Evolutionary conservation across 2,888 invertebrate species (phyloP).

Genomic region (Iselma pallidipennis): DNA sequence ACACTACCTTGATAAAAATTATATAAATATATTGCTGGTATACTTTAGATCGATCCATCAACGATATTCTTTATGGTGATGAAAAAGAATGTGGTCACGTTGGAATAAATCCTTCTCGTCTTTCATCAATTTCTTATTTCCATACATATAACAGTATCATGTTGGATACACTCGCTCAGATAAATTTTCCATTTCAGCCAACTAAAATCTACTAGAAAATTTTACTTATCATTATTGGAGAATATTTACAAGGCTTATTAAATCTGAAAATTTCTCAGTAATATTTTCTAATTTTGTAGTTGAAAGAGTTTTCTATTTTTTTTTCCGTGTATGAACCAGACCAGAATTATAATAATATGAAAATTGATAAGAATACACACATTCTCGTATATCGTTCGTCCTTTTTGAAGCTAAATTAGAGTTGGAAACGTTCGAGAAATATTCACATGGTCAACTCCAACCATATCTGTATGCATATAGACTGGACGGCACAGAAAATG

Average conservation of each 20-base stretch:
- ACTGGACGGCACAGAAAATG: conserved; percentile 54
- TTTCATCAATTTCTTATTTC: conserved; percentile 55
- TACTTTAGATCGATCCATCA: neutral
- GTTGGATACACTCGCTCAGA: conserved; percentile 47
- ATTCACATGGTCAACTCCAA: conserved; percentile 52
- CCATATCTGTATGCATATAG: conserved; percentile 53
- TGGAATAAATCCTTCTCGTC: conserved; percentile 49
- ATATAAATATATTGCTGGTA: neutral
- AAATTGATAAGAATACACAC: neutral
- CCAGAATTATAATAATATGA: neutral
- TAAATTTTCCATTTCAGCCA: conserved; percentile 32
- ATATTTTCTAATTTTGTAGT: neutral
- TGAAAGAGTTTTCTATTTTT: neutral
- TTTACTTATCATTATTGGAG: neutral
- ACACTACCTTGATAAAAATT: neutral
- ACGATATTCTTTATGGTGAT: conserved; percentile 1
- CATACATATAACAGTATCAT: conserved; percentile 52
- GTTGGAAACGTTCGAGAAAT: conserved; percentile 35
- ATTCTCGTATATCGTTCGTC: no score
- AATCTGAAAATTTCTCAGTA: neutral
- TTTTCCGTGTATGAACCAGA: neutral
- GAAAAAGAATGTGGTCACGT: conserved; percentile 5
- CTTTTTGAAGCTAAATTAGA: conserved; percentile 10
- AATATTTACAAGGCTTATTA: neutral
- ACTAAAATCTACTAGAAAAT: neutral